Evolutionary conservation across 2,888 invertebrate species (phyloP), one percentile per base, ranked within the genome.

Genomic region (Clepsis dumicolana): DNA sequence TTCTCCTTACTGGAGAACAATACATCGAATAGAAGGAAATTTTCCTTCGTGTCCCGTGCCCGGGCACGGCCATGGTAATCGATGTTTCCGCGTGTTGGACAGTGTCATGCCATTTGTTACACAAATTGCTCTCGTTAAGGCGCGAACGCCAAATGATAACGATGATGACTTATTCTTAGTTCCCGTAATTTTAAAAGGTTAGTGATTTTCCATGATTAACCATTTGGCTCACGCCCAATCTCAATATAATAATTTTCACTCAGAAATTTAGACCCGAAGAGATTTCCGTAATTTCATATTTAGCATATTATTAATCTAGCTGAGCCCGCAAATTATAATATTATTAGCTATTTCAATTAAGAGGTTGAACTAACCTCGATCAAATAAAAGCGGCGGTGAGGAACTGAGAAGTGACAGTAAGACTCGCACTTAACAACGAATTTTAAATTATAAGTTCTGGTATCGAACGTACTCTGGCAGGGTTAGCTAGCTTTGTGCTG

Each of bases 81-180:
- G 80, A 82, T 81, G 80, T 83, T 78, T 76, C 72, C 71, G 72
- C 74, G 71, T 75, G 72, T 73, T 64, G 62, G 76, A 75, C 77
- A 77, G 75, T 80, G 78, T 79, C 77, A 74, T 75, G 72, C 81
- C 79, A 85, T 85, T 84, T 82, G 81, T 81, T 81, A 77, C 75
- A 73, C 79, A 79, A 84, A 83, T 83, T 77, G 74, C 74, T 78
- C 74, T 73, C 72, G 67, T 74, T 72, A 70, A 48, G 64, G 50
- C 27, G 48, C 64, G 53, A 64, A 59, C 66, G 35, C 59, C 70
- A 66, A 71, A 70, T 64, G 71, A 66, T 71, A 64, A 70, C 66
- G 65, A 70, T 68, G 53, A 68, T 64, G 59, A 53, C 68, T 68
- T 64, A 57, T 64, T 68, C 57, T 59, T 59, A 67, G 68, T 64